Conservation (phyloP, 2,113 vertebrate species). For the Gavialis gangeticus region DNA sequence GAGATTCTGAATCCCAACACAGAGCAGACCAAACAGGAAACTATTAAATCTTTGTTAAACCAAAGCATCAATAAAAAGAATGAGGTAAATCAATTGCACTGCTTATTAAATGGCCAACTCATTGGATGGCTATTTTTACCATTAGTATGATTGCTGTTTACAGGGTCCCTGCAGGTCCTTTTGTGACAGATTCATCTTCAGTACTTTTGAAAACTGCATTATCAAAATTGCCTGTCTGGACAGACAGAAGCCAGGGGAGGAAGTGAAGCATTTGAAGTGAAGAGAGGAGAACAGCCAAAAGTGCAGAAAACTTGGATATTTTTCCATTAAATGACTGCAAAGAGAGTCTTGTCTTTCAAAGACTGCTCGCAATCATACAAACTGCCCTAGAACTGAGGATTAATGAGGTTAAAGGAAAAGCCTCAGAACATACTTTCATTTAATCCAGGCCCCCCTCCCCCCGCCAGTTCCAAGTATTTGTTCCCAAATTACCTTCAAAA, state of each 20-base stretch:
- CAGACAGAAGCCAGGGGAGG: background rate
- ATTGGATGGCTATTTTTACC: background rate
- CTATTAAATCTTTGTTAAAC: conserved; percentile 25
- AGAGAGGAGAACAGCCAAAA: background rate
- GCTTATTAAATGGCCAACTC: conserved; percentile 18
- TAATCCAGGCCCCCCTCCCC: background rate
- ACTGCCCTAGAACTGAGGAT: background rate
- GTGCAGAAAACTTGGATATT: background rate
- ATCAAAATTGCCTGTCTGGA: background rate
- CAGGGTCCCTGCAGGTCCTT: background rate
- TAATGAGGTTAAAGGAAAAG: background rate
- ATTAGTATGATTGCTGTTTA: background rate
- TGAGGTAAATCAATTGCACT: conserved; percentile 20
- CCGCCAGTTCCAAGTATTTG: accelerated
- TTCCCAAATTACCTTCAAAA: background rate
- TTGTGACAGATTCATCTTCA: background rate
- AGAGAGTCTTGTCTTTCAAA: accelerated
- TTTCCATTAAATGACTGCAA: background rate
- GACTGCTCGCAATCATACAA: background rate
- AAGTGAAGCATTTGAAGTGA: background rate
- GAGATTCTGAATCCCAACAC: background rate
- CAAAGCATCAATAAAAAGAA: conserved; percentile 20
- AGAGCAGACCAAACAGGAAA: background rate
- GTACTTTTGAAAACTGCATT: too few species aligned
- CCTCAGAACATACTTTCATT: background rate